A percentile compares a stretch with the other conserved stretches of the same genome.
Evolutionary conservation across 2,797 vertebrate genomes (phyloP).

Genomic region (Loris lydekkerianus): DNA sequence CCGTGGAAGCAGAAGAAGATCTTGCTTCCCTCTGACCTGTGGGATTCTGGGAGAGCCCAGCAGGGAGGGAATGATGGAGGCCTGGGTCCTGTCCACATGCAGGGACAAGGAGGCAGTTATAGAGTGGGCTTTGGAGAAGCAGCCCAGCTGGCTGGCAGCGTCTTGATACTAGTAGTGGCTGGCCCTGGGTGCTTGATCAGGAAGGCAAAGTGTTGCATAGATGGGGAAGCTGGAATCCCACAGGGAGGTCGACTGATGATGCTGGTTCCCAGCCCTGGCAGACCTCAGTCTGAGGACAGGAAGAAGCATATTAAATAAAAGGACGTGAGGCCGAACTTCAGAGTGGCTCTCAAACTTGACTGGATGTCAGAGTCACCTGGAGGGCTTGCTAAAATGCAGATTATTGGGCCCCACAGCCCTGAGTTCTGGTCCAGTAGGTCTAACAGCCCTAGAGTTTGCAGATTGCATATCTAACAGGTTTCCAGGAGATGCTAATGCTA

Average conservation of each 20-base stretch:
- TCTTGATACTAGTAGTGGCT: neutral
- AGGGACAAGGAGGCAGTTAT: neutral
- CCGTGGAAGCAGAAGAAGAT: neutral
- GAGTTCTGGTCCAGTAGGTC: neutral
- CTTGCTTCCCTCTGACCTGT: neutral
- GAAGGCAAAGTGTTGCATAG: neutral
- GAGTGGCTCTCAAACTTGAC: neutral
- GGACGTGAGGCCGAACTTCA: neutral
- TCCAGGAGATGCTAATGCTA: neutral
- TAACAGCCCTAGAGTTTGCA: neutral
- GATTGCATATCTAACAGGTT: neutral
- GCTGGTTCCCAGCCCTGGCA: neutral
- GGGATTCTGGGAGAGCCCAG: neutral
- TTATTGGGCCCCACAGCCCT: neutral
- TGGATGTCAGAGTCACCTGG: neutral
- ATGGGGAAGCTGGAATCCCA: neutral
- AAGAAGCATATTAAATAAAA: neutral
- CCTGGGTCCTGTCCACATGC: neutral
- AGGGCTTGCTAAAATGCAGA: neutral
- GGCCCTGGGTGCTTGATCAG: neutral
- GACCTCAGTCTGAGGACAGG: neutral
- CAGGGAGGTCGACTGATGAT: neutral
- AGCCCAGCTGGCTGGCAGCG: neutral
- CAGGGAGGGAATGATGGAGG: neutral
- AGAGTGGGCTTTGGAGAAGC: neutral